These are phyloP conservation scores for Sphaerophoria taeniata DNA, from an alignment of 2,888 invertebrate genomes.

Conservation along the genomic window DNA sequence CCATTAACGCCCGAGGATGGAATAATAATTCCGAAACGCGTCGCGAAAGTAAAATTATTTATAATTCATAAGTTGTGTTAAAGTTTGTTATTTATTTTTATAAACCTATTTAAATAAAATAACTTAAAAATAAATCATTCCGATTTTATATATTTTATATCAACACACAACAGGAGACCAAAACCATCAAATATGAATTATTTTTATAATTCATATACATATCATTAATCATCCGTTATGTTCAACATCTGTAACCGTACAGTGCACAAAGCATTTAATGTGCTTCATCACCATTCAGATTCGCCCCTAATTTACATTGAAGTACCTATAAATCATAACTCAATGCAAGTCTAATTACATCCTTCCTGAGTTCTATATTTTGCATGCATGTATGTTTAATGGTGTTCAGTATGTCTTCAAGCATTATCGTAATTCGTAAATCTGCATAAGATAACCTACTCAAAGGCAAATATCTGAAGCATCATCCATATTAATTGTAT, in stretches of 20 bases:
- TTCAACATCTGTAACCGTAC: slow-evolving; percentile 67
- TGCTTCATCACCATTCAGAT: slow-evolving; percentile 69
- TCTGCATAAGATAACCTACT: slow-evolving; percentile 65
- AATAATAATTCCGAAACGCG: too few species aligned
- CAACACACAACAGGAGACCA: too few species aligned
- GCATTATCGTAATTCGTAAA: slow-evolving; percentile 58
- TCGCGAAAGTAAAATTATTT: too few species aligned
- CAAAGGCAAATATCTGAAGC: slow-evolving; percentile 63
- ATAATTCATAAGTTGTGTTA: too few species aligned
- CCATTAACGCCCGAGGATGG: too few species aligned
- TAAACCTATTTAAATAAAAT: too few species aligned
- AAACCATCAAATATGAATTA: too few species aligned
- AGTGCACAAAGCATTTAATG: slow-evolving; percentile 71
- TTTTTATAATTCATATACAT: slow-evolving; percentile 49
- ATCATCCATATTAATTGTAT: slow-evolving; percentile 73
- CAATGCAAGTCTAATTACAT: slow-evolving; percentile 73
- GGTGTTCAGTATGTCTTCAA: slow-evolving; percentile 29
- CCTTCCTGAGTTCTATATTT: slow-evolving; percentile 53
- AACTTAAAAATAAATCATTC: too few species aligned
- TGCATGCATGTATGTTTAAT: not conserved
- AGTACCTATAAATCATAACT: slow-evolving; percentile 71
- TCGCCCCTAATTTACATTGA: slow-evolving; percentile 67
- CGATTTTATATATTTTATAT: too few species aligned
- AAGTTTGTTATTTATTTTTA: too few species aligned
- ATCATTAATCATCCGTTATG: slow-evolving; percentile 56